Conservation (phyloP, 2,888 invertebrate species). For the Strigamia transsilvanica region DNA sequence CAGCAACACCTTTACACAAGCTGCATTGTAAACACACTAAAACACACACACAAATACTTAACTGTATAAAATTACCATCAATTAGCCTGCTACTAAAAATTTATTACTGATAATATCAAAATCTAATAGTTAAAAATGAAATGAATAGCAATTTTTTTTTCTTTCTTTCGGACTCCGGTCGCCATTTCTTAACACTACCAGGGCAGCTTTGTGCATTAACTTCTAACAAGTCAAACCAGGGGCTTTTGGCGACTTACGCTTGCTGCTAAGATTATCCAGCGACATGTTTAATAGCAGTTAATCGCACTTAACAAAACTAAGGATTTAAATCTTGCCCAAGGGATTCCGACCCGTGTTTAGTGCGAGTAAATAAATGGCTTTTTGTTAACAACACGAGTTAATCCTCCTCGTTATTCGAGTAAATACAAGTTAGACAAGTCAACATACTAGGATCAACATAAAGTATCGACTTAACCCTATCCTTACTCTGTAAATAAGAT, state of each 20-base stretch:
- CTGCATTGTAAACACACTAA: constrained; percentile 35
- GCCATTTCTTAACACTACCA: not conserved
- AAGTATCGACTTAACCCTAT: constrained; percentile 49
- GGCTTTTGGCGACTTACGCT: constrained; percentile 42
- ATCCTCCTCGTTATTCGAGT: constrained; percentile 46
- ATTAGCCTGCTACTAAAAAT: not conserved
- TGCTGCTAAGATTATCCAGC: constrained; percentile 33
- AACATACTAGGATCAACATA: constrained; percentile 44
- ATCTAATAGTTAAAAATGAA: not conserved
- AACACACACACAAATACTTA: not conserved
- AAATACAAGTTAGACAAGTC: constrained; percentile 44
- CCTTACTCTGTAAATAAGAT: constrained; percentile 36
- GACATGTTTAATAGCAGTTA: constrained; percentile 39
- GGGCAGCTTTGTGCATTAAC: not conserved
- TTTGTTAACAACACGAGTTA: constrained; percentile 33
- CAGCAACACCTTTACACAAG: constrained; percentile 17
- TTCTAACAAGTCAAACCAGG: constrained; percentile 32
- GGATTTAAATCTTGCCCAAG: constrained; percentile 46
- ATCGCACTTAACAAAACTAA: constrained; percentile 38
- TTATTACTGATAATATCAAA: not conserved
- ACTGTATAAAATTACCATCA: constrained; percentile 1
- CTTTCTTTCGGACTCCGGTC: not conserved
- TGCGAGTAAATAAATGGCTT: constrained; percentile 42
- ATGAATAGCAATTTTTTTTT: not conserved
- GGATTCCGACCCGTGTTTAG: constrained; percentile 39